phyloP scores from a whole-genome alignment of 2,888 invertebrate genomes.

The Vesta saturnalis region DNA sequence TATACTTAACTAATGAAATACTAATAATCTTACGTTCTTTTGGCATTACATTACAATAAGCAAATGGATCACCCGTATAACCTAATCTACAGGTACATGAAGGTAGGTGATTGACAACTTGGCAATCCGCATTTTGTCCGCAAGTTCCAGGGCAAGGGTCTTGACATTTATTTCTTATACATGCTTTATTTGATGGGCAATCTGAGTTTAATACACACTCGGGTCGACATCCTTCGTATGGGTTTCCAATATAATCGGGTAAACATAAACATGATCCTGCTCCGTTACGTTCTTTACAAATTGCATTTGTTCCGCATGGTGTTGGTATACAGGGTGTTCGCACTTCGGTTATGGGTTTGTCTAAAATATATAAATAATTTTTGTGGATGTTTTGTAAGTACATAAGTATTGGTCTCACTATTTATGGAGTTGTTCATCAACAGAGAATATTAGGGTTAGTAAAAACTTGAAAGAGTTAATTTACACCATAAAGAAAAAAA shows the following conservation, averaged over 20 bases:
- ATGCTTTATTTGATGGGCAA: slow-evolving; percentile 70
- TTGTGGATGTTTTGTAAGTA: background rate
- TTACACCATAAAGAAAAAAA: too few species aligned
- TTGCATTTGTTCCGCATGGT: slow-evolving; percentile 73
- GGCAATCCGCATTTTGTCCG: slow-evolving; percentile 74
- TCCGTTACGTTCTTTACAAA: slow-evolving; percentile 76
- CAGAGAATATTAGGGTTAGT: too few species aligned
- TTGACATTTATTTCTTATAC: slow-evolving; percentile 72
- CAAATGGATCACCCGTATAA: slow-evolving; percentile 75
- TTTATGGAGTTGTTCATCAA: too few species aligned
- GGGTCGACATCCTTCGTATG: slow-evolving; percentile 78
- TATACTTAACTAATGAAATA: background rate
- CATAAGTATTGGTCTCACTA: too few species aligned
- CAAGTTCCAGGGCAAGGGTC: slow-evolving; percentile 78
- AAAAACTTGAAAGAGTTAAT: too few species aligned
- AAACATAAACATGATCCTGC: slow-evolving; percentile 79
- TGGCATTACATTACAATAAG: slow-evolving; percentile 59
- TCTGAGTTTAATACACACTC: slow-evolving; percentile 74
- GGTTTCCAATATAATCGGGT: slow-evolving; percentile 78
- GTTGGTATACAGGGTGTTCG: slow-evolving; percentile 74
- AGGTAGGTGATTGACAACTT: slow-evolving; percentile 74
- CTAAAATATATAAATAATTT: slow-evolving; percentile 17
- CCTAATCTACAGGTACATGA: slow-evolving; percentile 70
- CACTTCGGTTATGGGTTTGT: slow-evolving; percentile 55
- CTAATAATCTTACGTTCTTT: slow-evolving; percentile 61